A percentile compares a stretch with the other conserved stretches of the same genome.
Evolutionary conservation across 2,797 vertebrate genomes (phyloP).

Genomic region (Phylloscopus collybita): DNA sequence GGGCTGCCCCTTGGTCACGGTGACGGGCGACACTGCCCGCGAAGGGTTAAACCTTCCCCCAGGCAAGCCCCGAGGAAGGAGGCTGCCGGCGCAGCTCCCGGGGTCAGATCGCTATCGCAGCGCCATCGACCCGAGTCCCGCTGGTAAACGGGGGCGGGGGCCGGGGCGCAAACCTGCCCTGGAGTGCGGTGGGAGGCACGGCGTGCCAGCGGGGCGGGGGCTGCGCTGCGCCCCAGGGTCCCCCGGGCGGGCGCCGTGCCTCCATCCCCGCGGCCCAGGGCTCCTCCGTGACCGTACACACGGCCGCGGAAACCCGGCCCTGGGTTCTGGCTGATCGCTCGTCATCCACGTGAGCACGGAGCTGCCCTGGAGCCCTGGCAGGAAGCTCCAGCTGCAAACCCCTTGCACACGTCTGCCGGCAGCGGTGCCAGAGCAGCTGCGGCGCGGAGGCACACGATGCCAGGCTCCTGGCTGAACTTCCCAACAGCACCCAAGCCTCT

Average conservation of each 20-base stretch:
- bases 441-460: background rate
- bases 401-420: background rate
- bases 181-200: accelerated
- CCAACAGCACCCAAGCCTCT: background rate
- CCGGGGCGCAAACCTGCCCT: background rate
- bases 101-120: background rate
- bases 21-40: accelerated
- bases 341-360: background rate
- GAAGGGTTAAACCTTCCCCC: background rate
- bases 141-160: accelerated
- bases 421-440: background rate
- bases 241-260: background rate
- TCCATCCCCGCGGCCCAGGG: background rate
- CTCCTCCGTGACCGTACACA: accelerated
- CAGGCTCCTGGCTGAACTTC: background rate
- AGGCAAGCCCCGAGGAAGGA: background rate
- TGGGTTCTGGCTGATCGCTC: background rate
- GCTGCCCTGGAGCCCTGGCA: background rate
- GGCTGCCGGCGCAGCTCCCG: background rate
- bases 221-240: background rate
- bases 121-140: background rate
- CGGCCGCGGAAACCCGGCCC: background rate
- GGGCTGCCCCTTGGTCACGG: background rate
- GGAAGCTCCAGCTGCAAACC: background rate
- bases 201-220: background rate